A percentile compares a stretch with the other conserved stretches of the same genome.
Evolutionary conservation across 2,797 vertebrate genomes (phyloP).

Genomic region (Vireo griseus): DNA sequence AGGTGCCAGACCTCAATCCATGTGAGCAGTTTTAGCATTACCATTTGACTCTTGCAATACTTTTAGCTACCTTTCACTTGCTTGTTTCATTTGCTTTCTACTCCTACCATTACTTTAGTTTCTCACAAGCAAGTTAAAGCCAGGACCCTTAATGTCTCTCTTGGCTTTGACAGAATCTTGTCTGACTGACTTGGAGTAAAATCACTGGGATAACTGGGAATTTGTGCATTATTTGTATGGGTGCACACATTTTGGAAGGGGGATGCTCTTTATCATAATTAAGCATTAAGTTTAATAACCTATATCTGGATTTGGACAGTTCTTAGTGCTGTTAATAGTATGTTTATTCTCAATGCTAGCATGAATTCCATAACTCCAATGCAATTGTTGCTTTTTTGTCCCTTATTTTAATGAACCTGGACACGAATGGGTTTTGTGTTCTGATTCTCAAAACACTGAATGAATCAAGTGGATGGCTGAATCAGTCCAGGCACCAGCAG

Average conservation of each 20-base stretch:
- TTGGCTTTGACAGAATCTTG: background rate
- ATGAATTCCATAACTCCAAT: background rate
- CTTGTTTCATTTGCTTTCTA: background rate
- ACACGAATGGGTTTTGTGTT: background rate
- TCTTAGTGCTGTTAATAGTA: background rate
- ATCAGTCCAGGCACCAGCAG: background rate
- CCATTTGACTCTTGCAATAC: background rate
- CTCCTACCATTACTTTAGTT: background rate
- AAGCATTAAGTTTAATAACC: background rate
- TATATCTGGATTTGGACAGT: background rate
- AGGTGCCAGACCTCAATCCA: background rate
- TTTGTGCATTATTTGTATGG: background rate
- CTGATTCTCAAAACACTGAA: background rate
- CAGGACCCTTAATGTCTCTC: background rate
- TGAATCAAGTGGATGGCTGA: background rate
- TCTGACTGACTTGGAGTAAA: background rate
- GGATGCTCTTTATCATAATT: background rate
- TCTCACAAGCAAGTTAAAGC: background rate
- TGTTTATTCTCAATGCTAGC: background rate
- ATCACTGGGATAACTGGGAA: background rate
- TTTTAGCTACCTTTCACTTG: background rate
- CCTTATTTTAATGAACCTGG: background rate
- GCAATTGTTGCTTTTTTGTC: background rate
- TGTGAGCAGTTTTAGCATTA: background rate
- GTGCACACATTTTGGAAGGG: background rate